Evolutionary conservation across 1,140 invertebrate species (phyloP), one percentile per base, ranked within the genome.

Genomic region (Plectrocnemia conspersa): DNA sequence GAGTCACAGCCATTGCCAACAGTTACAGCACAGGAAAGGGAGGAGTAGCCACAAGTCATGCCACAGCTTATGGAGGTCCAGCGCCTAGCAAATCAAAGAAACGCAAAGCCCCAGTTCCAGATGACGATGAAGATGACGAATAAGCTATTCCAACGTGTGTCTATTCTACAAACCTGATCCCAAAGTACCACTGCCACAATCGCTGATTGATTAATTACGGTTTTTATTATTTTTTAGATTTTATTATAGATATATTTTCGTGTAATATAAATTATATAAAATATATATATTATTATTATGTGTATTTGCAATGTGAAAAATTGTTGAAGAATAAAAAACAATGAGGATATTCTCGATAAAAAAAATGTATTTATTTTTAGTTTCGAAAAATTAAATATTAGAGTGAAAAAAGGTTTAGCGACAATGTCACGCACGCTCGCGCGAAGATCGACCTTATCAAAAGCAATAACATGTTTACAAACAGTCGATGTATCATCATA

Each of bases 21-120:
- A 82, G 82, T 42, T 83, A 79, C 68, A 84, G 80, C 73, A 83
- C 79, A 21, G 83, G 79, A 13, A 77, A 75, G 58, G 79, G 81
- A 3, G 82, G 82, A 16, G 77, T 83, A 0, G 83, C 83, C 29
- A 81, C 79, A 24, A 83, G 81, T 61, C 82, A 84, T 59, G 83
- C 83, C 6, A 82, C 82, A 3, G 81, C 82, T 7, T 85, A 84
- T 61, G 82, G 82, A 21, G 74, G 75, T 19, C 25, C 36, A 45
- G 33, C 57, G 9, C 54, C 56, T 10, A 23, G 47, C 6, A 33
- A 36, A 11, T 21, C 42, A 19, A 52, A 44, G 29, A 54, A 54
- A 35, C 35, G 52, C 16, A 24, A 21, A 29, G 15, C 7, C 16
- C 2, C 22, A 2, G 16, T 33, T 11, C 45, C 36, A 11, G 54